Base-by-base conservation (phyloP, 2,888 invertebrate genomes). In the Exocentrus adspersus region DNA sequence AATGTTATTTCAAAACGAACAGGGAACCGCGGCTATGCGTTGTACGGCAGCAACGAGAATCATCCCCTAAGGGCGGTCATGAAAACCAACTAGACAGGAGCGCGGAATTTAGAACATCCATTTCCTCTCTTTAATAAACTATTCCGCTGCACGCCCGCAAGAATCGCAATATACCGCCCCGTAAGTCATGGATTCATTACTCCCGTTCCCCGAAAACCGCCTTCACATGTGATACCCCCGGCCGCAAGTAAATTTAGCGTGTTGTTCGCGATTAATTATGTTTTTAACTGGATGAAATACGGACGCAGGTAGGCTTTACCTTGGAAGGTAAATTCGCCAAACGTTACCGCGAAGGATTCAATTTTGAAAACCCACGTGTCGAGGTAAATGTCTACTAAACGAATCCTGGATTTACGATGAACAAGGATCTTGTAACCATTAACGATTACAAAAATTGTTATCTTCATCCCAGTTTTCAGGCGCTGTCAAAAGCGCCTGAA, bases 201-300 rank as follows among this genome's bases (percentile, higher is more conserved):
- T 43, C 3, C 41, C 16, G 10, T 4, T 1, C 46, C 14, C 24
- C 21, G 14, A 14, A 21, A 46, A 10, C 10, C 52, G n/a, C 14
- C 41, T 20, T 41, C 20, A 21, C 19, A 37, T 17, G 37, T 32
- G 52, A 30, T 52, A 37, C 24, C 20, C 20, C n/a, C 20, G 10
- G 37, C 52, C 52, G 12, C 52, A 19, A 20, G 19, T 52, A 52
- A 52, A 52, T 52, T 52, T 17, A 37, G 20, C 2, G 20, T 37
- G 16, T 52, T 37, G 32, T 52, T 19, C 41, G 12, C 52, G 30
- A 52, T 52, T 52, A 52, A 52, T 52, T 52, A 52, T 37, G 52
- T 52, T 52, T 52, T 52, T 52, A 20, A 17, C 37, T 17, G 52
- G 19, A 37, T 52, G 20, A 52, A 52, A 30, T 37, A 52, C 37